Percentiles rank a stretch among this genome's conserved stretches.
Evolutionary conservation across 1,140 invertebrate species (phyloP).

Genomic region (Glomeris maerens): DNA sequence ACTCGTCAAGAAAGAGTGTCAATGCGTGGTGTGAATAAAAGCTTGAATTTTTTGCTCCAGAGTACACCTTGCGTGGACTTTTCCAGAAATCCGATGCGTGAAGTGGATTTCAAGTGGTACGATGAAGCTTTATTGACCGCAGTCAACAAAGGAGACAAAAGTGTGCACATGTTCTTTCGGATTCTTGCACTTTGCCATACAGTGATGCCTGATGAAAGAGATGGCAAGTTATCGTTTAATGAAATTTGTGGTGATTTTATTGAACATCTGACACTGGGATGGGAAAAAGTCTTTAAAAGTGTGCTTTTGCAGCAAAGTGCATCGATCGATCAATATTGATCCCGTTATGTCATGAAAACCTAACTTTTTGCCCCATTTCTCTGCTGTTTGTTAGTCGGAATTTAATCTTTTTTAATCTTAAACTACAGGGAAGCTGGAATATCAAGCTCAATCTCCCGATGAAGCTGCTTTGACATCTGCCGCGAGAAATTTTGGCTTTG

Average conservation of each 20-base stretch:
- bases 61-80: constrained; percentile 69
- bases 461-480: constrained; percentile 93
- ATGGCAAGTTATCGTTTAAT: constrained; percentile 46
- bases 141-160: constrained; percentile 49
- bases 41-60: constrained; percentile 37
- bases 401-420: no score
- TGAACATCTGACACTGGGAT: no score
- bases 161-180: constrained; percentile 74
- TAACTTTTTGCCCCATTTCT: no score
- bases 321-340: no score
- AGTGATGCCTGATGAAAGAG: constrained; percentile 89
- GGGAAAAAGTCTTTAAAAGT: no score
- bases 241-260: constrained; percentile 9
- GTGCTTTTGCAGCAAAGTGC: no score
- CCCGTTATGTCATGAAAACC: no score
- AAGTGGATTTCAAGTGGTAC: constrained; percentile 86
- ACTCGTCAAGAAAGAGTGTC: constrained; percentile 11
- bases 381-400: no score
- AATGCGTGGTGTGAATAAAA: constrained; percentile 4
- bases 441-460: constrained; percentile 92
- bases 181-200: constrained; percentile 86
- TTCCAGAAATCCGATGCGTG: constrained; percentile 81
- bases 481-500: constrained; percentile 95
- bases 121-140: constrained; percentile 74
- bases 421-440: constrained; percentile 48